Percentiles rank a stretch among this genome's conserved stretches.
These are phyloP conservation scores for Drosophila multiciliata DNA, from an alignment of 2,888 invertebrate genomes.

Conservation along the genomic window DNA sequence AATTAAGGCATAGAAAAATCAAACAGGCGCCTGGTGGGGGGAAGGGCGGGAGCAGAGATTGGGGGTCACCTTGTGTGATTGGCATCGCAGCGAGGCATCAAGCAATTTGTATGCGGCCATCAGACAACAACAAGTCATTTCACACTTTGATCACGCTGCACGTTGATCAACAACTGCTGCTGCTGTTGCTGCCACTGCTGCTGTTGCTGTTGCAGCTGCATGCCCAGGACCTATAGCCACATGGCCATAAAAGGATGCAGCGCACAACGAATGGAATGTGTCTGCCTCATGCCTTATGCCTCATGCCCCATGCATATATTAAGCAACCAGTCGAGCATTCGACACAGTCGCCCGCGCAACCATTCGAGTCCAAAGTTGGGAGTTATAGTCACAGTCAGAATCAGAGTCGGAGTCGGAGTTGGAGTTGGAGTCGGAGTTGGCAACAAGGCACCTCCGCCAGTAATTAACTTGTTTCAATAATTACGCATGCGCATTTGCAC, in stretches of 20 bases:
- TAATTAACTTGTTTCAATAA: conserved; percentile 82
- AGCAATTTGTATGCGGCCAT: conserved; percentile 83
- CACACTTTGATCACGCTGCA: conserved; percentile 83
- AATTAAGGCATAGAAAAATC: conserved; percentile 64
- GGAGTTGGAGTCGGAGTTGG: conserved; percentile 35
- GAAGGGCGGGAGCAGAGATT: neutral
- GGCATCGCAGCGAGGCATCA: conserved; percentile 77
- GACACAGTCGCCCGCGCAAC: conserved; percentile 51
- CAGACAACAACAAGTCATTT: conserved; percentile 81
- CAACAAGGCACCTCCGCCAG: conserved; percentile 70
- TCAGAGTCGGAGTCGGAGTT: conserved; percentile 5
- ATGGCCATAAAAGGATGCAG: conserved; percentile 70
- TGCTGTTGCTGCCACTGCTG: neutral
- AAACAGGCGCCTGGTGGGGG: neutral
- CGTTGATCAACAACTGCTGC: conserved; percentile 44
- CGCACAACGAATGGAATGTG: conserved; percentile 61
- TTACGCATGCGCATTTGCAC: conserved; percentile 81
- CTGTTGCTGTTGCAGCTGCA: conserved; percentile 37
- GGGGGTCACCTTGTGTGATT: conserved; percentile 32
- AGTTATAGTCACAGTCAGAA: conserved; percentile 2
- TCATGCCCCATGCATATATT: conserved; percentile 73
- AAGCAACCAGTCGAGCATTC: conserved; percentile 46
- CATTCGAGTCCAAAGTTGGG: conserved; percentile 4
- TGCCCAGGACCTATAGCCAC: conserved; percentile 40
- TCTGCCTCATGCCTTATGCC: conserved; percentile 24